Base-by-base conservation (phyloP, 2,797 vertebrate genomes). In the Pseudochirops cupreus region DNA sequence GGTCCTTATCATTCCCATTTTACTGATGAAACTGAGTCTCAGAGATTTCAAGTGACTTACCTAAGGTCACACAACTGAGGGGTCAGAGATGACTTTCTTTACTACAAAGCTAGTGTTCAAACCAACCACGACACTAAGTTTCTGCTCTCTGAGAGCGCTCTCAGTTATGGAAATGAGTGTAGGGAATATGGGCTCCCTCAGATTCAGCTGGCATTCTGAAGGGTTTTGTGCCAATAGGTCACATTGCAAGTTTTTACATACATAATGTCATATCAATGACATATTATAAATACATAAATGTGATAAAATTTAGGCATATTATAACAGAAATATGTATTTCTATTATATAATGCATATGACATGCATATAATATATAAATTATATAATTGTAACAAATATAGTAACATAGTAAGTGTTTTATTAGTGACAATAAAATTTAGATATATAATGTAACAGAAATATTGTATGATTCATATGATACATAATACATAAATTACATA, bases 111-210 rank as follows among this genome's bases (percentile, higher is more conserved):
- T 67, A 67, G 13, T 5, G 13, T 7, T 82, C 3, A 26, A 50
- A 87, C 13, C 74, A 46, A 26, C 3, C 3, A 0, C 0, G 1
- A 87, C 3, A 50, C 10, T 26, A 5, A 11, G 11, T 21, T 50
- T 1, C 74, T 26, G 39, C 39, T 26, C 10, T 82, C 21, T 87
- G 39, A 21, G 39, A 39, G 67, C n/a, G 14, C 18, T 74, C n/a
- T 74, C 1, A 24, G 14, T 74, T 39, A 21, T 39, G 67, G 67
- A 39, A 18, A n/a, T 74, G n/a, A 18, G 16, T 39, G 67, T 74
- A 74, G 18, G n/a, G n/a, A 39, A 39, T 21, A 3, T 59, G 58
- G 12, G 5, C 1, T 5, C n/a, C n/a, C 18, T 74, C 16, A 21
- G 5, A 87, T 87, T 87, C 39, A 87, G 39, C 0, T 87, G 21